Base-by-base conservation (phyloP, 1,140 invertebrate species). In the Sarcophaga bullata region DNA sequence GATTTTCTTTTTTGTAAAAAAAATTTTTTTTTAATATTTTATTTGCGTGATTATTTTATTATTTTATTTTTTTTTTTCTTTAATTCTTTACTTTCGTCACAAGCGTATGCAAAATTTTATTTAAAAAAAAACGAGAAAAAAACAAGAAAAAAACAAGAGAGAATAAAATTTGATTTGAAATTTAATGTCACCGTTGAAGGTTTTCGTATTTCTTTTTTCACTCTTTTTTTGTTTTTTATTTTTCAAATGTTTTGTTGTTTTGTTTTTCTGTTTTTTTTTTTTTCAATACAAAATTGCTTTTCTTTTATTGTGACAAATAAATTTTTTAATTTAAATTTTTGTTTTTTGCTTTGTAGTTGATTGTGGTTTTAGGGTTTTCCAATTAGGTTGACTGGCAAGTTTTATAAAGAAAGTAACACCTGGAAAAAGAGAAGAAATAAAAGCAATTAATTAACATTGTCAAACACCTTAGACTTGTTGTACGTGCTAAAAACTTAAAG, bases 1-100 rank as follows among this genome's bases (percentile, higher is more conserved):
- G 62, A 68, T 68, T 68, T 68, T 68, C 62, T 19, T 19, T 68
- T 68, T 68, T 68, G 19, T 68, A 25, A 68, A 19, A n/a, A n/a
- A n/a, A n/a, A n/a, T 68, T 68, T 68, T 19, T 62, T 13, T 52
- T 52, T 9, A 52, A 3, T 2, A 3, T 15, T 62, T 62, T n/a
- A 13, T 62, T 68, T 68, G 62, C 62, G 62, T 68, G 62, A 19
- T 68, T 68, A 19, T 68, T 19, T 19, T 25, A 68, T 8, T 68
- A 25, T 19, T 68, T 68, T 17, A 25, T 68, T 17, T n/a, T 13
- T 19, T 68, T 19, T n/a, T n/a, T n/a, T n/a, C n/a, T n/a, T n/a
- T n/a, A n/a, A n/a, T n/a, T 17, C 13, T 17, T 6, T n/a, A n/a
- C n/a, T 68, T n/a, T 58, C n/a, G 11, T n/a, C 54, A 58, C 54